These are phyloP conservation scores for Thamnophis elegans DNA, from an alignment of 2,797 vertebrate genomes.

Conservation along the genomic window DNA sequence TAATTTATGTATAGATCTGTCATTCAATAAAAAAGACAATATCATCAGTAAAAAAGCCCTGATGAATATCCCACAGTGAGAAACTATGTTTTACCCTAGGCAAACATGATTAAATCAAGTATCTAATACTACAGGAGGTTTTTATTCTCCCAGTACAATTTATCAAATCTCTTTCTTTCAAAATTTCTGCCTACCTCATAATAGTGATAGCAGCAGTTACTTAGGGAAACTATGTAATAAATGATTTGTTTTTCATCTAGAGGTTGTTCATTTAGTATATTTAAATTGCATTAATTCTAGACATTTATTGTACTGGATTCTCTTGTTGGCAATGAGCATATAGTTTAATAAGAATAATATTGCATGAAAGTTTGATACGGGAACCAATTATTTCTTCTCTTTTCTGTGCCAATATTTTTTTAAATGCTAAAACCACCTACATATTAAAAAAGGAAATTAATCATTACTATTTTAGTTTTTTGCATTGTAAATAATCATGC, in stretches of 20 bases:
- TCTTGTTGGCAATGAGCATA: conserved; percentile 52
- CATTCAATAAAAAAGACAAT: conserved; percentile 17
- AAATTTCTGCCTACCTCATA: conserved; percentile 53
- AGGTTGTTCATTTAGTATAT: conserved; percentile 48
- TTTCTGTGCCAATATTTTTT: not conserved
- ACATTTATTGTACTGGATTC: conserved; percentile 59
- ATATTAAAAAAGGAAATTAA: conserved; percentile 51
- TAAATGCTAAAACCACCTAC: conserved; percentile 35
- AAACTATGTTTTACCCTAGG: conserved; percentile 46
- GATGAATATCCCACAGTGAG: conserved; percentile 7
- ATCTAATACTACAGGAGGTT: conserved; percentile 11
- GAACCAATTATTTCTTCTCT: conserved; percentile 37
- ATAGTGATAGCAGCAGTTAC: conserved; percentile 32
- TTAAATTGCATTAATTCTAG: conserved; percentile 48
- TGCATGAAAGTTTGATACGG: conserved; percentile 46
- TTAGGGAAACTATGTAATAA: conserved; percentile 46
- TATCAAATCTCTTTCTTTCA: conserved; percentile 30
- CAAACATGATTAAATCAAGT: conserved; percentile 41
- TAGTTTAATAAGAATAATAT: conserved; percentile 53
- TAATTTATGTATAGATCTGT: conserved; percentile 61
- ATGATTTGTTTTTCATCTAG: conserved; percentile 30
- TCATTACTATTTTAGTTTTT: conserved; percentile 51
- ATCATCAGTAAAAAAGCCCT: conserved; percentile 9
- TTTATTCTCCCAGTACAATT: conserved; percentile 33
- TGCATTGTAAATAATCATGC: conserved; percentile 60